Base-by-base conservation (phyloP, 2,888 invertebrate species). In the Stramonita haemastoma region DNA sequence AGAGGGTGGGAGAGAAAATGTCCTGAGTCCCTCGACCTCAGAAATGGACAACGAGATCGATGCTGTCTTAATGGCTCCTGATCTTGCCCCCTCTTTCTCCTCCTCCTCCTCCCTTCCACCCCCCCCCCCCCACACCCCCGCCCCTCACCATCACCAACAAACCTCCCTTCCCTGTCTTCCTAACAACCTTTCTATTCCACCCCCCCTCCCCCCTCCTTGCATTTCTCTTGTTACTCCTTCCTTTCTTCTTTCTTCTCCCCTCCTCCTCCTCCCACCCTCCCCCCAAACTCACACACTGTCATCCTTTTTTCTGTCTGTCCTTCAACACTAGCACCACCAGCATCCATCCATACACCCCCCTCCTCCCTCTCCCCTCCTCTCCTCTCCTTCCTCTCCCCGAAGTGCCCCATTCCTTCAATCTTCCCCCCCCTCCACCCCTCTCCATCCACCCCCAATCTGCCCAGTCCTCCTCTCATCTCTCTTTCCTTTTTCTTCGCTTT, bases 11-110 rank as follows among this genome's bases (percentile, higher is more conserved):
- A 26, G 17, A 46, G 83, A 13, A 57, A 84, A 66, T 86, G 85
- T 85, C 85, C 85, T 57, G 85, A 85, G 85, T 60, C 85, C 26
- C 85, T n/a, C 29, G 85, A 56, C 85, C 85, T 60, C 26, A 57
- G 22, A 60, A 85, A 85, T 85, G 85, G 85, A 85, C 85, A 85
- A 13, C 57, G 57, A 56, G 85, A 85, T 85, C 85, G 85, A 85
- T 85, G 85, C n/a, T 57, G 85, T 29, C 60, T 85, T 85, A 85
- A 85, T 85, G 85, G 85, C 13, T 56, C 36, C 57, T 85, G 32
- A 32, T 60, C 56, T 85, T 29, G 15, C 57, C 60, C 60, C 29
- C 85, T 29, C 19, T 32, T 5, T 36, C 85, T 29, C 29, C 32
- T 13, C 8, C 60, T 32, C 32, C 60, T 13, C n/a, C 81, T 34